A percentile compares a stretch with the other conserved stretches of the same genome.
Evolutionary conservation across 2,113 vertebrate species (phyloP).

Genomic region (Smithornis capensis): DNA sequence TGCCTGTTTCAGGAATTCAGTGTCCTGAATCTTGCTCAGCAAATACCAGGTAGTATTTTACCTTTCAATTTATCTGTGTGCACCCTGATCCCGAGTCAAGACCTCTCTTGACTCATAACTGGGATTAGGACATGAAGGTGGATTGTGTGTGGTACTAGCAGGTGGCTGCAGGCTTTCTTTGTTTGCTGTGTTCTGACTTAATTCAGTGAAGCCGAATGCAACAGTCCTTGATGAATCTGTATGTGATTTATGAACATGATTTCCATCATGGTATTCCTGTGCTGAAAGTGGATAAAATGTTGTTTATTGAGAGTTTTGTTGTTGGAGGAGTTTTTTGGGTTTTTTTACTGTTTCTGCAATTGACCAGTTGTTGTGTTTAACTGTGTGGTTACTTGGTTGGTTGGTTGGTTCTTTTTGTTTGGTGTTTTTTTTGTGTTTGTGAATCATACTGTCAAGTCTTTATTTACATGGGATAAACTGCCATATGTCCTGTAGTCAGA

Average conservation of each 20-base stretch:
- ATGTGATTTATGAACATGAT: background rate
- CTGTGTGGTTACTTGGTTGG: background rate
- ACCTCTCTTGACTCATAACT: background rate
- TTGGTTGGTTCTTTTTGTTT: no score
- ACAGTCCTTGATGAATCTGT: background rate
- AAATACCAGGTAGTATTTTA: background rate
- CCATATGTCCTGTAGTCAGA: background rate
- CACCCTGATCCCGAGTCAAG: background rate
- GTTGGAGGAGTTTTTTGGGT: accelerated
- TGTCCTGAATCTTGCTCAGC: background rate
- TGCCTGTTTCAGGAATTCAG: background rate
- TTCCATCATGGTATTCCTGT: background rate
- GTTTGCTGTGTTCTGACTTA: background rate
- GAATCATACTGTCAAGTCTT: background rate
- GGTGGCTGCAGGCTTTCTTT: background rate
- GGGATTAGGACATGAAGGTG: background rate
- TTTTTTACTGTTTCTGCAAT: background rate
- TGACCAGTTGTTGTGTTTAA: background rate
- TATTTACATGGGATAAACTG: background rate
- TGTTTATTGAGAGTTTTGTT: background rate
- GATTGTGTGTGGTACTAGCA: background rate
- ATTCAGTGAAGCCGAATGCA: background rate
- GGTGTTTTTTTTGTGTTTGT: background rate
- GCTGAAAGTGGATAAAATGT: background rate
- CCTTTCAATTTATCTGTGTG: background rate